These are phyloP conservation scores for Paratilapia polleni DNA, from an alignment of 2,113 vertebrate genomes.

Conservation along the genomic window DNA sequence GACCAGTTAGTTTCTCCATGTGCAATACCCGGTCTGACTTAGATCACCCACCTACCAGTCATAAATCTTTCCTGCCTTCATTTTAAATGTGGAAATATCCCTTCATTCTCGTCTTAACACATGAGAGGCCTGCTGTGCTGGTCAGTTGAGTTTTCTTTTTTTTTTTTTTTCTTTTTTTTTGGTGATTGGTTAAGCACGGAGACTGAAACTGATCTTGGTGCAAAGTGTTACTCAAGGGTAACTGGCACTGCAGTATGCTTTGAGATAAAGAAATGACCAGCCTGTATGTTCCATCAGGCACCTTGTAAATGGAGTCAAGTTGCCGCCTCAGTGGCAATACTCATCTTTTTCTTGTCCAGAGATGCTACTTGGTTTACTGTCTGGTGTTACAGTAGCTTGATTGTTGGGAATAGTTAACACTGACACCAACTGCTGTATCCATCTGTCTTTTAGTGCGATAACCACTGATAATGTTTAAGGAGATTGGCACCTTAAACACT, in stretches of 20 bases:
- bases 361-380: neutral
- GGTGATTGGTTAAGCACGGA: slow-evolving; percentile 72
- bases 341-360: neutral
- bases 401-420: neutral
- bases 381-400: slow-evolving; percentile 1
- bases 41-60: slow-evolving; percentile 18
- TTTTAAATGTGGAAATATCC: slow-evolving; percentile 65
- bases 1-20: slow-evolving; percentile 18
- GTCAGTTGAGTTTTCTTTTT: no score
- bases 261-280: slow-evolving; percentile 16
- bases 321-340: slow-evolving; percentile 1
- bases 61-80: slow-evolving; percentile 45
- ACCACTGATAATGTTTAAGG: slow-evolving; percentile 20
- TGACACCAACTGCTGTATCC: neutral
- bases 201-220: slow-evolving; percentile 42
- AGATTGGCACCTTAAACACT: slow-evolving; percentile 54
- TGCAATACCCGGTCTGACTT: slow-evolving; percentile 11
- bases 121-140: slow-evolving; percentile 18
- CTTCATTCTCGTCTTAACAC: slow-evolving; percentile 39
- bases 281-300: slow-evolving; percentile 45
- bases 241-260: slow-evolving; percentile 9
- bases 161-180: no score
- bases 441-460: slow-evolving; percentile 10
- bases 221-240: slow-evolving; percentile 5
- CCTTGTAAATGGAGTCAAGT: slow-evolving; percentile 45